Conservation (phyloP, 2,797 vertebrate species). For the Hydrocynus forskahlii region DNA sequence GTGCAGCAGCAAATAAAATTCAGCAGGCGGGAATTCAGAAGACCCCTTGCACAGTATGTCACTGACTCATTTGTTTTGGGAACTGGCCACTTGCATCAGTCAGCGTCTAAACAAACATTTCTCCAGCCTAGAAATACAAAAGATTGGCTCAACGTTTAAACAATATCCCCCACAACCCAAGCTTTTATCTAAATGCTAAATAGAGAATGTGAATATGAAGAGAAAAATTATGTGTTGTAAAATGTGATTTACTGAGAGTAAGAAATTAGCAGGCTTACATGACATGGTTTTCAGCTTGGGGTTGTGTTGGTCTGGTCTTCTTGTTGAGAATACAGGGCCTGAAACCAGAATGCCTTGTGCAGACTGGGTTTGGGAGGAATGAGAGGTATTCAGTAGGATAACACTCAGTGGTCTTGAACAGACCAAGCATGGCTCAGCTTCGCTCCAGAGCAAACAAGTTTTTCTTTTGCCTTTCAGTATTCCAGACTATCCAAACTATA, state of each 20-base stretch:
- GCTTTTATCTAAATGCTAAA: conserved; percentile 12
- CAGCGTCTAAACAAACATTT: conserved; percentile 28
- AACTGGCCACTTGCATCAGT: not conserved
- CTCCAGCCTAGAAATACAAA: conserved; percentile 1
- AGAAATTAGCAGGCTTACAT: not conserved
- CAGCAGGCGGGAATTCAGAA: conserved; percentile 86
- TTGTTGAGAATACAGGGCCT: not conserved
- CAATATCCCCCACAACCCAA: not conserved
- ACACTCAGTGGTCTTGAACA: conserved; percentile 23
- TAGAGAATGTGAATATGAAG: not conserved
- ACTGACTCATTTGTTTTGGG: not conserved
- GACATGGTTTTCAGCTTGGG: not conserved
- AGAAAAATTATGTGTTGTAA: not conserved
- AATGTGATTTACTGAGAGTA: not conserved
- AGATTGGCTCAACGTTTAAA: conserved; percentile 3
- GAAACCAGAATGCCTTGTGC: not conserved
- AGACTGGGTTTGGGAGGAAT: conserved; percentile 35
- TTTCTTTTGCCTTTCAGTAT: conserved; percentile 74
- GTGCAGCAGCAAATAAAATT: conserved; percentile 88
- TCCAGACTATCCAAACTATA: conserved; percentile 91
- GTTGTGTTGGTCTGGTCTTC: conserved; percentile 15
- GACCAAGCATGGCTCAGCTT: not conserved
- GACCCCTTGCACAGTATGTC: conserved; percentile 87
- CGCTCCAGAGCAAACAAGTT: conserved; percentile 1
- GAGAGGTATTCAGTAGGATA: conserved; percentile 26